These are phyloP conservation scores for Brenthis hecate DNA, from an alignment of 2,888 invertebrate genomes.

Conservation along the genomic window DNA sequence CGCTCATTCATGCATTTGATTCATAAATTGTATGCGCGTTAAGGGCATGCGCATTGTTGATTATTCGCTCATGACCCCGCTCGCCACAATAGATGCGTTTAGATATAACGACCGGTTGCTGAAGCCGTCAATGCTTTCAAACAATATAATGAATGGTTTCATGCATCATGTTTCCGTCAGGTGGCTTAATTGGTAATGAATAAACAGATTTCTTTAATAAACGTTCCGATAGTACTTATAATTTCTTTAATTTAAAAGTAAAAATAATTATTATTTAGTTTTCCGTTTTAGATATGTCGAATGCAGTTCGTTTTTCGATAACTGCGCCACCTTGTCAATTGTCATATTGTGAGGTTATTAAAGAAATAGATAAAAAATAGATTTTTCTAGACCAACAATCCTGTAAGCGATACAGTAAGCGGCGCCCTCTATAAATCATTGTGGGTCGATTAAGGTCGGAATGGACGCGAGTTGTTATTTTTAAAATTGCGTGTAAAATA, in stretches of 20 bases:
- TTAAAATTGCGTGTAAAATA: conserved; percentile 82
- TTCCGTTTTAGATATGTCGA: too few relatives aligned
- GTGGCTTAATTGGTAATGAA: conserved; percentile 6
- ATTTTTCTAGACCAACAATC: conserved; percentile 38
- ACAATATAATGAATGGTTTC: conserved; percentile 18
- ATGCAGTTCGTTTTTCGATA: too few relatives aligned
- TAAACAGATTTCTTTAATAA: neutral
- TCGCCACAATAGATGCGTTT: conserved; percentile 32
- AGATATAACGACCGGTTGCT: conserved; percentile 23
- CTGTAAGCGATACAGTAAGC: conserved; percentile 50
- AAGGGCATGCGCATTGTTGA: conserved; percentile 46
- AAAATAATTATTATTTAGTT: neutral
- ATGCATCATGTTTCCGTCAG: conserved; percentile 9
- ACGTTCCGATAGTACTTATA: too few relatives aligned
- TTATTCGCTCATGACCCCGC: conserved; percentile 44
- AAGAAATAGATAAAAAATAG: too few relatives aligned
- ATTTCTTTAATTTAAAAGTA: too few relatives aligned
- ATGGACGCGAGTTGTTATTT: conserved; percentile 79
- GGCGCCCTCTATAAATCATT: conserved; percentile 71
- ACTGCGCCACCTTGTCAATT: too few relatives aligned
- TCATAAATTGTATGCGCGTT: conserved; percentile 69
- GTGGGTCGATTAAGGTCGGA: conserved; percentile 69
- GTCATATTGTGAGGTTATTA: too few relatives aligned
- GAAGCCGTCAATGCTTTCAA: conserved; percentile 10
- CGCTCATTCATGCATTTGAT: conserved; percentile 80